A percentile compares a stretch with the other conserved stretches of the same genome.
Evolutionary conservation across 2,797 vertebrate genomes (phyloP).

Genomic region (Gadopsis marmoratus): DNA sequence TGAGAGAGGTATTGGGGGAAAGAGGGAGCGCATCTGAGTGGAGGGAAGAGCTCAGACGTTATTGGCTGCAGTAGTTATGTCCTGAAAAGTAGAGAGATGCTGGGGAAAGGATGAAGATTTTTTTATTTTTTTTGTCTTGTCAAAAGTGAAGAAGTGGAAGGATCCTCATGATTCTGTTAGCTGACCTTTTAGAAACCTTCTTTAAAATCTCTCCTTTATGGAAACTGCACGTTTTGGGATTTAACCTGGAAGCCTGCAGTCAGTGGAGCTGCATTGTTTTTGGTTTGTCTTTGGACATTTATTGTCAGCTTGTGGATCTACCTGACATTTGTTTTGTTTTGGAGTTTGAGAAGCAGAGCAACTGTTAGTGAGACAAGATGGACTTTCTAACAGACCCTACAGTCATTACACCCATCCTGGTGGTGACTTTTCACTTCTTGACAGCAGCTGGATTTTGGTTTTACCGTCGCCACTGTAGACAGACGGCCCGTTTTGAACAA

Average conservation of each 20-base stretch:
- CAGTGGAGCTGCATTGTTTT: not conserved
- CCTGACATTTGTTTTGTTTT: not conserved
- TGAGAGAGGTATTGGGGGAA: not conserved
- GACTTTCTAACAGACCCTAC: constrained; percentile 76
- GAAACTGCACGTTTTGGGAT: not conserved
- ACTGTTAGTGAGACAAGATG: constrained; percentile 14
- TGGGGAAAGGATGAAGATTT: constrained; percentile 24
- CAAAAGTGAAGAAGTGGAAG: constrained; percentile 33
- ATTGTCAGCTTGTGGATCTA: not conserved
- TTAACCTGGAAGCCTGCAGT: not conserved
- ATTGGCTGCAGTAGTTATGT: constrained; percentile 50
- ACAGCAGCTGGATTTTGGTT: constrained; percentile 84
- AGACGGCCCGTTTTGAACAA: constrained; percentile 5
- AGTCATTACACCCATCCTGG: constrained; percentile 75
- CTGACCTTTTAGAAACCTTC: not conserved
- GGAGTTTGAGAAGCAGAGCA: not conserved
- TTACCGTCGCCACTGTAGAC: constrained; percentile 60
- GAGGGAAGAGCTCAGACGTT: constrained; percentile 54
- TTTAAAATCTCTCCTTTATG: not conserved
- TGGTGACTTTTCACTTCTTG: constrained; percentile 80
- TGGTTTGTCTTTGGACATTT: not conserved
- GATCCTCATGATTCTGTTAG: not conserved
- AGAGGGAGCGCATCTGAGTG: constrained; percentile 52
- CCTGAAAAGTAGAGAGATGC: constrained; percentile 62
- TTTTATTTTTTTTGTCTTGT: not conserved